These are phyloP conservation scores for Patella caerulea DNA, from an alignment of 2,888 invertebrate genomes.

Conservation along the genomic window DNA sequence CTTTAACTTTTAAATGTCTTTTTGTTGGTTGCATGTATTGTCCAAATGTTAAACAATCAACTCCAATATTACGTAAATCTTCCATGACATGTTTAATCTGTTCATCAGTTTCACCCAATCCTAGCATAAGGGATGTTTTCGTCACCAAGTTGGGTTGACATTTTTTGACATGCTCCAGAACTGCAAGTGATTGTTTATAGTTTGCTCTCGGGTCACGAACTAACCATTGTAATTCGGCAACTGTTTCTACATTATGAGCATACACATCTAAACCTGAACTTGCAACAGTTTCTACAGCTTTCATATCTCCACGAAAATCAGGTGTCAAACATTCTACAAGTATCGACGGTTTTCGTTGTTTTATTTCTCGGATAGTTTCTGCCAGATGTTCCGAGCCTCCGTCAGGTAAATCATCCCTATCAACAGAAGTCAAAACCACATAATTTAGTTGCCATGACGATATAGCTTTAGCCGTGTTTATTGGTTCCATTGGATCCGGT, in stretches of 20 bases:
- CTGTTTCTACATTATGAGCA: slow-evolving; percentile 99
- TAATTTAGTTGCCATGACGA: slow-evolving; percentile 96
- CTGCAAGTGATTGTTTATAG: slow-evolving; percentile 89
- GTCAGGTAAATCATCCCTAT: slow-evolving; percentile 95
- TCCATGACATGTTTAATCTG: slow-evolving; percentile 84
- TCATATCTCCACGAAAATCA: slow-evolving; percentile 89
- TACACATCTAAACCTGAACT: slow-evolving; percentile 92
- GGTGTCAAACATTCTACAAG: slow-evolving; percentile 97
- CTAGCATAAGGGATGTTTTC: slow-evolving; percentile 98
- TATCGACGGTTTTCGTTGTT: slow-evolving; percentile 81
- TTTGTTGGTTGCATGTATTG: slow-evolving; percentile 99
- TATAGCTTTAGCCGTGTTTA: slow-evolving; percentile 92
- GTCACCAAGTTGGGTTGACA: slow-evolving; percentile 88
- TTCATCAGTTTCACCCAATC: slow-evolving; percentile 77
- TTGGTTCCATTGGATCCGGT: slow-evolving; percentile 85
- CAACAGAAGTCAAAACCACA: slow-evolving; percentile 97
- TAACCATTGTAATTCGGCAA: slow-evolving; percentile 86
- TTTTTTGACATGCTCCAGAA: slow-evolving; percentile 86
- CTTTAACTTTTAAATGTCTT: slow-evolving; percentile 90
- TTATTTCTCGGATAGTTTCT: slow-evolving; percentile 89
- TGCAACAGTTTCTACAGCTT: slow-evolving; percentile 83
- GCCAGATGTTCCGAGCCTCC: slow-evolving; percentile 96
- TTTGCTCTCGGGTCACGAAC: slow-evolving; percentile 92
- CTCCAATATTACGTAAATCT: slow-evolving; percentile 84
- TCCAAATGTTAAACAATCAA: slow-evolving; percentile 96